A percentile compares a stretch with the other conserved stretches of the same genome.
phyloP scores from a whole-genome alignment of 53 echinoderm and acorn worm genomes.

The Patiria pectinifera region DNA sequence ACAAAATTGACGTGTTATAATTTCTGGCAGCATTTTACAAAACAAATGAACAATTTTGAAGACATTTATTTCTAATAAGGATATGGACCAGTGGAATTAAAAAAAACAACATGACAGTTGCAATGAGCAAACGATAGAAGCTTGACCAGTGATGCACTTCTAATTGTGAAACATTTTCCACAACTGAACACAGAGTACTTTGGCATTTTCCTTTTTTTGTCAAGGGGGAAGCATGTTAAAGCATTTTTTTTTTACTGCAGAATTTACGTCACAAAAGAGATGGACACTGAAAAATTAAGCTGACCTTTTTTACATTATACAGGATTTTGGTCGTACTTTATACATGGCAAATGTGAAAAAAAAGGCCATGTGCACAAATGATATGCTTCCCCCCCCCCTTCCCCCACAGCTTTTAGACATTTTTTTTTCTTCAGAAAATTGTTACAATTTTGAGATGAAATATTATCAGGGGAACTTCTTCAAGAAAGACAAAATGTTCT shows the following conservation, averaged over 20 bases:
- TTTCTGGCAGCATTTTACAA: not conserved
- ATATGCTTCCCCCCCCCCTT: no score
- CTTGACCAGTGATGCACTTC: no score
- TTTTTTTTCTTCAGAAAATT: no score
- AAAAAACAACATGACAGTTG: not conserved
- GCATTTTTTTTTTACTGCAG: not conserved
- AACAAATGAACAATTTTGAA: not conserved
- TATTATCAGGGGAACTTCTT: not conserved
- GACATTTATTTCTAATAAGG: not conserved
- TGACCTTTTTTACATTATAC: no score
- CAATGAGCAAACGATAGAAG: no score
- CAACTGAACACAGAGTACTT: not conserved
- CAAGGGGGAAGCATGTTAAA: no score
- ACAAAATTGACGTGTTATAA: not conserved
- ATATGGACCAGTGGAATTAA: not conserved
- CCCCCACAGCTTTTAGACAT: no score
- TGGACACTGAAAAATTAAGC: no score
- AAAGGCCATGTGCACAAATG: no score
- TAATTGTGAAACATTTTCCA: not conserved
- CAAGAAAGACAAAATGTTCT: not conserved
- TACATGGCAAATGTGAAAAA: no score
- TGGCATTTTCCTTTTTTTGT: not conserved
- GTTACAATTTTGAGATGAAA: no score
- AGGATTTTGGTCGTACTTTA: no score
- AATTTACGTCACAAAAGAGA: not conserved